Percentiles rank a stretch among this genome's conserved stretches.
Evolutionary conservation across 2,888 invertebrate species (phyloP).

Genomic region (Papilio protenor): DNA sequence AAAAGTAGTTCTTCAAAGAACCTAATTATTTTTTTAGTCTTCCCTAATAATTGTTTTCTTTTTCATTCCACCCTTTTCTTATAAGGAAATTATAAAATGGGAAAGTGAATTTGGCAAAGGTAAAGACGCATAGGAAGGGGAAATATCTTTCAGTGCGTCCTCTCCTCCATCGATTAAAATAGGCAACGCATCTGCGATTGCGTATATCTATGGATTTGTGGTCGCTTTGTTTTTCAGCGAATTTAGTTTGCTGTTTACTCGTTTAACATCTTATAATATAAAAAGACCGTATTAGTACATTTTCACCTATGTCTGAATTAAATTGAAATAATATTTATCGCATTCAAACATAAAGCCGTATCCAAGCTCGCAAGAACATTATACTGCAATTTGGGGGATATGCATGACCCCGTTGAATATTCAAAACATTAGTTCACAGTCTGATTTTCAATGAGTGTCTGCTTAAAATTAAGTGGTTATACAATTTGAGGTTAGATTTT

Average conservation of each 20-base stretch:
- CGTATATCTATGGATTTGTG: too few species aligned
- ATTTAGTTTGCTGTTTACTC: too few species aligned
- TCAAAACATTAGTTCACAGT: constrained; percentile 17
- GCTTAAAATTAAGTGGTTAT: constrained; percentile 2
- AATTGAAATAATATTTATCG: constrained; percentile 33
- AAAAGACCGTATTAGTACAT: neutral
- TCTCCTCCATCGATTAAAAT: too few species aligned
- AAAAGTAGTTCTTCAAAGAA: neutral
- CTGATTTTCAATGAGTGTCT: constrained; percentile 4
- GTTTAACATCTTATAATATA: too few species aligned
- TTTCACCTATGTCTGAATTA: constrained; percentile 19
- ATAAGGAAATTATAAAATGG: too few species aligned
- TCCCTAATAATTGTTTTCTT: too few species aligned
- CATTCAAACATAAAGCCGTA: constrained; percentile 27
- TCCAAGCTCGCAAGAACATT: constrained; percentile 20
- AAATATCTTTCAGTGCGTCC: too few species aligned
- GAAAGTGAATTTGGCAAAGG: too few species aligned
- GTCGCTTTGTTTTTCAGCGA: neutral
- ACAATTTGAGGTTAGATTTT: neutral
- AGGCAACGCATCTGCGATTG: too few species aligned
- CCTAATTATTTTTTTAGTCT: too few species aligned
- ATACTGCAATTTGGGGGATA: constrained; percentile 32
- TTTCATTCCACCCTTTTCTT: too few species aligned
- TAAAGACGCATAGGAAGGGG: too few species aligned
- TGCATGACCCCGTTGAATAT: constrained; percentile 30